These are phyloP conservation scores for Aptenodytes forsteri DNA, from an alignment of 2,113 vertebrate species.

Conservation along the genomic window DNA sequence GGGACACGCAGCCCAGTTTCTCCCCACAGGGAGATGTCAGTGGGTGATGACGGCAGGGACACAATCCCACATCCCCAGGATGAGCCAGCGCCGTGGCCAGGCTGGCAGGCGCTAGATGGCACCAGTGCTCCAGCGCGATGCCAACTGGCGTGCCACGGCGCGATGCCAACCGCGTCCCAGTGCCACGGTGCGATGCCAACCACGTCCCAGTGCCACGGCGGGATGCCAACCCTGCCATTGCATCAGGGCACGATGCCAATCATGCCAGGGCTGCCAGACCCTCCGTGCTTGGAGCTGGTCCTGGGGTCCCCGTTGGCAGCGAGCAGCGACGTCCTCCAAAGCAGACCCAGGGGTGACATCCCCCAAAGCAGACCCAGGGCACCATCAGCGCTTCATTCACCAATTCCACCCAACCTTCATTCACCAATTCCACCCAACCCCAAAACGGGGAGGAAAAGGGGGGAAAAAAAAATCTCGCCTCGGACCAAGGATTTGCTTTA, in stretches of 20 bases:
- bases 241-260: background rate
- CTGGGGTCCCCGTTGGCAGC: rapidly evolving
- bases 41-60: rapidly evolving
- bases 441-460: background rate
- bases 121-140: background rate
- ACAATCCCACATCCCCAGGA: background rate
- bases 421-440: background rate
- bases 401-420: background rate
- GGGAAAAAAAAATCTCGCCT: background rate
- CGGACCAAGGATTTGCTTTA: background rate
- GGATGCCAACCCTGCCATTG: background rate
- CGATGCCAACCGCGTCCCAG: background rate
- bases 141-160: rapidly evolving
- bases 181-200: rapidly evolving
- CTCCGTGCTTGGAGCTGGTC: rapidly evolving
- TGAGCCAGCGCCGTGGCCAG: rapidly evolving
- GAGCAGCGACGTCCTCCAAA: rapidly evolving
- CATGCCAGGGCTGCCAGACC: background rate
- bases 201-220: rapidly evolving
- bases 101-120: conserved; percentile 8
- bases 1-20: rapidly evolving
- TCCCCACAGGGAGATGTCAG: rapidly evolving
- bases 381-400: background rate
- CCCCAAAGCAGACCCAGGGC: background rate
- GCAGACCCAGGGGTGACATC: rapidly evolving